Conservation (phyloP, 2,888 invertebrate species). For the Drosophila borealis region DNA sequence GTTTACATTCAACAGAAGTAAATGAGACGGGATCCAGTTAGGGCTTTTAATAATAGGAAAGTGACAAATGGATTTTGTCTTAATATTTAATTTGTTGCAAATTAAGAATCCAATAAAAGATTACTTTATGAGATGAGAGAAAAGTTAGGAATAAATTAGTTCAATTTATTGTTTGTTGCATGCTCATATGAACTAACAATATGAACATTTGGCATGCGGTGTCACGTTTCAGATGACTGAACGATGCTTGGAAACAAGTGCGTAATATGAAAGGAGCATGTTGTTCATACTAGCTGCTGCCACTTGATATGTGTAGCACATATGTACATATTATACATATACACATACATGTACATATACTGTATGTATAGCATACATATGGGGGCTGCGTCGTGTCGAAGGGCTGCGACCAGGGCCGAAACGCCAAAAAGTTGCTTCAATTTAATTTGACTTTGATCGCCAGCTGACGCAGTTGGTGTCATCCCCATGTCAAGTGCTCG, state of each 20-base stretch:
- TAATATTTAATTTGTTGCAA: no score
- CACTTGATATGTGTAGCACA: constrained; percentile 11
- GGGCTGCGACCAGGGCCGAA: constrained; percentile 10
- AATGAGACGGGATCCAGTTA: no score
- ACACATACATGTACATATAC: not conserved
- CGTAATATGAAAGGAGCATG: constrained; percentile 48
- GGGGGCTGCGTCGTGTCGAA: not conserved
- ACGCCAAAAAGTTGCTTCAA: constrained; percentile 69
- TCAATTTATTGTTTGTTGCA: constrained; percentile 47
- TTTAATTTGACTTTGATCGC: constrained; percentile 80
- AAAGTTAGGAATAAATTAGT: constrained; percentile 46
- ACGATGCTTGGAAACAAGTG: constrained; percentile 47
- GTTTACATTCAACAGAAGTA: no score
- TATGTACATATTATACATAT: not conserved
- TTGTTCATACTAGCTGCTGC: constrained; percentile 18
- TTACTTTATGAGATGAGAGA: constrained; percentile 8
- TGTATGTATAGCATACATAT: constrained; percentile 3
- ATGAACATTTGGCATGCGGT: constrained; percentile 38
- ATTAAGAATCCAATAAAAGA: not conserved
- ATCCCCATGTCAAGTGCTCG: constrained; percentile 61
- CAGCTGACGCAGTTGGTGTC: constrained; percentile 71
- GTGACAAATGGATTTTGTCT: no score
- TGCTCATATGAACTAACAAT: constrained; percentile 22
- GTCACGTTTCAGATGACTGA: constrained; percentile 57
- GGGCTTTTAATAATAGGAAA: no score